Base-by-base conservation (phyloP, 2,113 vertebrate genomes). In the Syngnathoides biaculeatus region DNA sequence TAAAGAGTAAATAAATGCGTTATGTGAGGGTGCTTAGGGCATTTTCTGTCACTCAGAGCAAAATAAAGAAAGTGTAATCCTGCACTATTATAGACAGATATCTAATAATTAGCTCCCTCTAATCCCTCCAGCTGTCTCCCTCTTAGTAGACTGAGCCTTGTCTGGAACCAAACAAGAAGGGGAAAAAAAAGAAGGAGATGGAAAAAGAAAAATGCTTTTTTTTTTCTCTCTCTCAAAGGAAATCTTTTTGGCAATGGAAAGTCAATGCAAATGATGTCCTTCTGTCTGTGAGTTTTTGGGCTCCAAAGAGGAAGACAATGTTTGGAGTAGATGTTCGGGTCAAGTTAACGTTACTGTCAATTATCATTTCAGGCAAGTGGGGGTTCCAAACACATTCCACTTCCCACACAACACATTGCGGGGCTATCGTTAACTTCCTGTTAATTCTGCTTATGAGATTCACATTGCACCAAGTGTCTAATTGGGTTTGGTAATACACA, bases 41-140 rank as follows among this genome's bases (percentile, higher is more conserved):
- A 59, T 82, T 81, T 83, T 72, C 60, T 61, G 24, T 40, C 58
- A 69, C 63, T 81, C 83, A 81, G 75, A 72, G 78, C 39, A 38
- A 73, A 68, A 81, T 82, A 75, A 85, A 84, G 80, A 87, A 83
- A 77, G 64, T 2, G 40, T 74, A 72, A 83, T 86, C 79, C 68
- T 35, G 53, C 75, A 79, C 75, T 87, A 87, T 88, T 84, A 84
- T 78, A 74, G 67, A 79, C 27, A 77, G 81, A 86, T 81, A 84
- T 8, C 55, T 76, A 72, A 85, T 81, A 86, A 85, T 87, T 86
- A 88, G 82, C 71, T 81, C 22, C 45, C 61, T 74, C 64, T 81
- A 81, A 86, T 86, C 79, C 82, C 57, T 80, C 70, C 75, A 84
- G 86, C 76, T 79, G 82, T 73, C 72, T 77, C 66, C 24, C 30